Conservation (phyloP, 2,888 invertebrate species). For the Lasioglossum vierecki region DNA sequence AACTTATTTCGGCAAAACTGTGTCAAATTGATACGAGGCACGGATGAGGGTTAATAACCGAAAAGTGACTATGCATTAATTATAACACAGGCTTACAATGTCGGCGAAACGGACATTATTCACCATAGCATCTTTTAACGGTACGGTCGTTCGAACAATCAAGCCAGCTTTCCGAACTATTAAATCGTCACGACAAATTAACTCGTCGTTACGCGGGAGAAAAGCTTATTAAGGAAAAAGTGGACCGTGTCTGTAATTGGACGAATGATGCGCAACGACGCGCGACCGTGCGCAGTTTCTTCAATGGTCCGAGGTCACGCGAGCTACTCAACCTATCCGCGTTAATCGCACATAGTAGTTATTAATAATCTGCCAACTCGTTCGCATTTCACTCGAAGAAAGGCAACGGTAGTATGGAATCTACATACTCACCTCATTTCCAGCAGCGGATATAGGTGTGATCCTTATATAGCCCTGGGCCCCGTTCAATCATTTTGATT, state of each 20-base stretch:
- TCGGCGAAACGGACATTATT: neutral
- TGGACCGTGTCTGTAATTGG: neutral
- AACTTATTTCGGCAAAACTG: too few relatives aligned
- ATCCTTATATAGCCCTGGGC: too few relatives aligned
- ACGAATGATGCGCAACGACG: neutral
- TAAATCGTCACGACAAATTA: slow-evolving; percentile 6
- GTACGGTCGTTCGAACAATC: neutral
- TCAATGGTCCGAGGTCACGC: too few relatives aligned
- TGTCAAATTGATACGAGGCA: too few relatives aligned
- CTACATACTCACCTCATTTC: slow-evolving; percentile 2
- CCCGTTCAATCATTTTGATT: too few relatives aligned
- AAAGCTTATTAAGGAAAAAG: slow-evolving; percentile 25
- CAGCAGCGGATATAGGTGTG: too few relatives aligned
- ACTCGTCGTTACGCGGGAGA: neutral
- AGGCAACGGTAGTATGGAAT: neutral
- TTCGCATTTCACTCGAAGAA: neutral
- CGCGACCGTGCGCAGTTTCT: neutral
- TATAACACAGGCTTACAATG: neutral
- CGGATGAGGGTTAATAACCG: neutral
- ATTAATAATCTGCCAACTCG: neutral
- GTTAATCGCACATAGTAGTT: neutral
- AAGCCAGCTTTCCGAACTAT: neutral
- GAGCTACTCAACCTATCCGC: neutral
- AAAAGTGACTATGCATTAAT: neutral
- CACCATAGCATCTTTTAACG: neutral